Evolutionary conservation across 2,797 vertebrate species (phyloP).

Genomic region (Pelodytes ibericus): DNA sequence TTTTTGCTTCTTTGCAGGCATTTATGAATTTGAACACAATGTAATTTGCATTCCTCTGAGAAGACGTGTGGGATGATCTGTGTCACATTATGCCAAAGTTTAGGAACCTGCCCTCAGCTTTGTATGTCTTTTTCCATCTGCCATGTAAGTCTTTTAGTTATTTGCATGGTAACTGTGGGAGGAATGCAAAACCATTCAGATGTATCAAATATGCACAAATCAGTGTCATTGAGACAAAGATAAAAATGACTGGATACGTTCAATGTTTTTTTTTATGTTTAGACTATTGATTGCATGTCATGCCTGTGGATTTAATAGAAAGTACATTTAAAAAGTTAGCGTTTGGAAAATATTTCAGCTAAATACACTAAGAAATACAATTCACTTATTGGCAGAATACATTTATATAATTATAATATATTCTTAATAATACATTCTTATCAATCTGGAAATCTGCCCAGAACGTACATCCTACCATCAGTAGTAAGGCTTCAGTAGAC

Average conservation of each 20-base stretch:
- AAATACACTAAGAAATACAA: too few species aligned
- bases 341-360: too few species aligned
- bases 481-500: too few species aligned
- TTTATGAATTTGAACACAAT: slow-evolving; percentile 17
- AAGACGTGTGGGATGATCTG: slow-evolving; percentile 21
- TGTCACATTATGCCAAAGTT: slow-evolving; percentile 47
- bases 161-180: slow-evolving; percentile 25
- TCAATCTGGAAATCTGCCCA: too few species aligned
- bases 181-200: slow-evolving; percentile 39
- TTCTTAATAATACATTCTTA: too few species aligned
- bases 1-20: neutral
- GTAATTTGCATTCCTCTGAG: slow-evolving; percentile 33
- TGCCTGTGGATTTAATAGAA: too few species aligned
- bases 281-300: neutral
- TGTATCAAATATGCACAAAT: slow-evolving; percentile 47
- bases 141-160: slow-evolving; percentile 43
- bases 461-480: too few species aligned
- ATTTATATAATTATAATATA: too few species aligned
- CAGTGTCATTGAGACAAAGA: slow-evolving; percentile 38
- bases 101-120: slow-evolving; percentile 31
- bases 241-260: slow-evolving; percentile 30
- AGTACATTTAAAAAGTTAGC: too few species aligned
- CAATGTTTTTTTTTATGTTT: slow-evolving; percentile 14
- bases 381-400: too few species aligned
- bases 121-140: slow-evolving; percentile 40